Percentiles rank a stretch among this genome's conserved stretches.
Conservation (phyloP, 2,113 vertebrate species). For the Atractosteus spatula region DNA sequence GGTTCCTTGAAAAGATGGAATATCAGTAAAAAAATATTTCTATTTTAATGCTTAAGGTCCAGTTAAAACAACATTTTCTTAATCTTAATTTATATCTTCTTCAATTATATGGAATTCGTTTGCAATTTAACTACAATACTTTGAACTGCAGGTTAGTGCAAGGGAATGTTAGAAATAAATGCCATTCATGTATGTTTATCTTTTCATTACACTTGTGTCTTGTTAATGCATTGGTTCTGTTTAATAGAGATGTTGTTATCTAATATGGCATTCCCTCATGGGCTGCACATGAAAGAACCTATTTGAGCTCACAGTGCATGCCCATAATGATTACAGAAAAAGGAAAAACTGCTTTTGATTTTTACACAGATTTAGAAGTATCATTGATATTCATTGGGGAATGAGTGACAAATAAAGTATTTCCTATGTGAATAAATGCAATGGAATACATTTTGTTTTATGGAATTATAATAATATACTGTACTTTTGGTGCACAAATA, state of each 20-base stretch:
- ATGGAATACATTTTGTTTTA: too few relatives aligned
- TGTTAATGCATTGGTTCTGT: slow-evolving; percentile 7
- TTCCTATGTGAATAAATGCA: too few relatives aligned
- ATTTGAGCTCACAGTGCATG: background rate
- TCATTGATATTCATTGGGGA: too few relatives aligned
- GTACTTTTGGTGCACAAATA: too few relatives aligned
- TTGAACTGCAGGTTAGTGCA: slow-evolving; percentile 14
- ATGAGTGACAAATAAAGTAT: too few relatives aligned
- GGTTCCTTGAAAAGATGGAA: slow-evolving; percentile 1
- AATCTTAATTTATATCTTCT: slow-evolving; percentile 29
- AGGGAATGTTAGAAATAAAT: slow-evolving; percentile 15
- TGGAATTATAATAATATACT: too few relatives aligned
- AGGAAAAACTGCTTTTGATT: too few relatives aligned
- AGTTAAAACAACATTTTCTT: slow-evolving; percentile 14
- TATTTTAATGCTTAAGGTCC: slow-evolving; percentile 12
- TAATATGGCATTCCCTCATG: background rate
- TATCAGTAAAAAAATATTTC: slow-evolving; percentile 10
- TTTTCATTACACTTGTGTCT: slow-evolving; percentile 12
- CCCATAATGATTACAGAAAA: background rate
- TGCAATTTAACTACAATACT: slow-evolving; percentile 17
- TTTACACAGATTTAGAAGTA: too few relatives aligned
- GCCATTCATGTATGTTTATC: slow-evolving; percentile 1
- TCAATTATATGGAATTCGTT: slow-evolving; percentile 16
- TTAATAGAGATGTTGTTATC: slow-evolving; percentile 9
- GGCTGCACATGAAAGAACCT: background rate